A percentile compares a stretch with the other conserved stretches of the same genome.
Evolutionary conservation across 1,140 invertebrate genomes (phyloP).

Genomic region (Sminthurinus signatus): DNA sequence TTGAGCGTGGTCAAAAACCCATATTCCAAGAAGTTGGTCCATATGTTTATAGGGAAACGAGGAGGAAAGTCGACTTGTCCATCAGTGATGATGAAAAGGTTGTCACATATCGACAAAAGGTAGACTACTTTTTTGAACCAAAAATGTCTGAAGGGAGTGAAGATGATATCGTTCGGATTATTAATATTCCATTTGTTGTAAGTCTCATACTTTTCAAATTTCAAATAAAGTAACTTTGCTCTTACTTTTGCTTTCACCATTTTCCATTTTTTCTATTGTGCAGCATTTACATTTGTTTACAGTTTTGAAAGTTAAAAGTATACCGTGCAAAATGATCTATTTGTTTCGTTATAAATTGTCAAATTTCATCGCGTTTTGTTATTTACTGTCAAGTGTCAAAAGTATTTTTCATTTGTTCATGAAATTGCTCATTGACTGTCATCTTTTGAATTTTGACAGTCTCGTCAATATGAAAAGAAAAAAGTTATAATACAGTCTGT

Average conservation of each 20-base stretch:
- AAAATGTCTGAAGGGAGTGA: conserved; percentile 18
- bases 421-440: background rate
- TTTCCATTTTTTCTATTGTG: no score
- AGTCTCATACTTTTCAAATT: background rate
- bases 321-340: no score
- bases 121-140: conserved; percentile 13
- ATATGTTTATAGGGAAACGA: conserved; percentile 19
- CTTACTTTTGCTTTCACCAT: no score
- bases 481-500: background rate
- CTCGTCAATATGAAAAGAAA: background rate
- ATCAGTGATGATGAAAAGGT: conserved; percentile 18
- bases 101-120: conserved; percentile 12
- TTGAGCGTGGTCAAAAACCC: conserved; percentile 29
- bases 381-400: no score
- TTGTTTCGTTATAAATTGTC: no score
- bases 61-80: background rate
- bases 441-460: background rate
- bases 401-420: conserved; percentile 9
- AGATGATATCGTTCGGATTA: conserved; percentile 23
- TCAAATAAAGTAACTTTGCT: background rate
- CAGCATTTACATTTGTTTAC: no score
- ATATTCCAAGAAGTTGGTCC: conserved; percentile 20
- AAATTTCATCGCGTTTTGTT: background rate
- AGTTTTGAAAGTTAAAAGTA: no score
- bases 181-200: conserved; percentile 35